Conservation (phyloP, 2,113 vertebrate species). For the Haplochromis burtoni region DNA sequence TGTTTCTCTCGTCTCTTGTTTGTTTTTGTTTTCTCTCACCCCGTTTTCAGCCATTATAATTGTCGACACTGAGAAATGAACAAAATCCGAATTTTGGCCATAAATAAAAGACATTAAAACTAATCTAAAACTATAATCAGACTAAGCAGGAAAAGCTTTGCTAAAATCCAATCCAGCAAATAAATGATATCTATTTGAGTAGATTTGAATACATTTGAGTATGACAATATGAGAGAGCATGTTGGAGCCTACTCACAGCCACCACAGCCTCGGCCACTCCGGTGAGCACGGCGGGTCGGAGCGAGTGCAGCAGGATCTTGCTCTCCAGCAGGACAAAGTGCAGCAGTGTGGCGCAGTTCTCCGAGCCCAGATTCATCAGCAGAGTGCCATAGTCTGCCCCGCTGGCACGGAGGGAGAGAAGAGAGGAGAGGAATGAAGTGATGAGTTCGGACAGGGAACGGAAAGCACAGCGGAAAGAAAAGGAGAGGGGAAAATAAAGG, state of each 20-base stretch:
- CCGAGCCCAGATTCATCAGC: slow-evolving; percentile 90
- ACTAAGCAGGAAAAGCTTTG: not conserved
- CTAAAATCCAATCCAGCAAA: not conserved
- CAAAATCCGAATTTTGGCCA: not conserved
- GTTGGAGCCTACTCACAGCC: slow-evolving; percentile 78
- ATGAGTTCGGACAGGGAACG: not conserved
- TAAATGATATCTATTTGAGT: not conserved
- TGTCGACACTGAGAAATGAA: not conserved
- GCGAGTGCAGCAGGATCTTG: slow-evolving; percentile 96
- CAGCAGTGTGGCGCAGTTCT: slow-evolving; percentile 91
- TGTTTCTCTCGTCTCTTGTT: not conserved
- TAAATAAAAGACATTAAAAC: not conserved
- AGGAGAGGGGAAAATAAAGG: not conserved
- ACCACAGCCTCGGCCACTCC: slow-evolving; percentile 95
- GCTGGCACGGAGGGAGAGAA: slow-evolving; percentile 58
- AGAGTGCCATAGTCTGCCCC: slow-evolving; percentile 93
- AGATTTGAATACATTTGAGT: not conserved
- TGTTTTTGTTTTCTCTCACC: not conserved
- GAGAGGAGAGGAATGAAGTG: not conserved
- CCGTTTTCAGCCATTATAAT: not conserved
- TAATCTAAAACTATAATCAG: not conserved
- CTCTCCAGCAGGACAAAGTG: slow-evolving; percentile 89
- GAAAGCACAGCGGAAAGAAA: not conserved
- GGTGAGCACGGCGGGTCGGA: slow-evolving; percentile 93
- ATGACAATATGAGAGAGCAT: not conserved